phyloP scores from a whole-genome alignment of 2,113 vertebrate genomes.

The Crypturellus undulatus region DNA sequence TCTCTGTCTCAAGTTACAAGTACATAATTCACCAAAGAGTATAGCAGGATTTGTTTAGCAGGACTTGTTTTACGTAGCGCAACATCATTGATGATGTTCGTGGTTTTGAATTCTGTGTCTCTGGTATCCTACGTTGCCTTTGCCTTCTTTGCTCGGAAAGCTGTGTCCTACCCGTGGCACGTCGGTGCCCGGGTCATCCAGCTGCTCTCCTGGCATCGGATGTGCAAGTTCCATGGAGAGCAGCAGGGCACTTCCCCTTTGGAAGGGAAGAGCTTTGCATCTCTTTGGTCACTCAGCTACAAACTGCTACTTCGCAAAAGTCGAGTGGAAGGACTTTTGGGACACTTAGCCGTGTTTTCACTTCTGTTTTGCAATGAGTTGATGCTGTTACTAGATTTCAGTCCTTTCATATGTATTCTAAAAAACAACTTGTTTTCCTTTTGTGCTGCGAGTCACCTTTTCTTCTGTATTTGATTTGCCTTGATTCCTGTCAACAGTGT shows the following conservation, averaged over 20 bases:
- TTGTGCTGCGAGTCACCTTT: not conserved
- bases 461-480: not conserved
- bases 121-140: not conserved
- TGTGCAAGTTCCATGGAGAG: fast-evolving
- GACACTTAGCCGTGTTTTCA: not conserved
- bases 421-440: not conserved
- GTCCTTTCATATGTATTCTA: not conserved
- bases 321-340: not conserved
- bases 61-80: not conserved
- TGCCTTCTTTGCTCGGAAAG: not conserved
- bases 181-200: not conserved
- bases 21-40: fast-evolving
- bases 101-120: not conserved
- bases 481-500: not conserved
- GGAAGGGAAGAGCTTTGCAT: not conserved
- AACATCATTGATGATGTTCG: not conserved
- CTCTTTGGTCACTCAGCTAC: not conserved
- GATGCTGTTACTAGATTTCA: not conserved
- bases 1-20: not conserved
- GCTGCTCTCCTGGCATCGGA: not conserved
- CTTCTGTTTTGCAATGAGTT: not conserved
- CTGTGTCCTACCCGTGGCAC: not conserved
- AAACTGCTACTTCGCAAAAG: not conserved
- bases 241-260: not conserved
- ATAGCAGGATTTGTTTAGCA: not conserved